phyloP scores from a whole-genome alignment of 2,113 vertebrate species.

The Melanostigma gelatinosum region DNA sequence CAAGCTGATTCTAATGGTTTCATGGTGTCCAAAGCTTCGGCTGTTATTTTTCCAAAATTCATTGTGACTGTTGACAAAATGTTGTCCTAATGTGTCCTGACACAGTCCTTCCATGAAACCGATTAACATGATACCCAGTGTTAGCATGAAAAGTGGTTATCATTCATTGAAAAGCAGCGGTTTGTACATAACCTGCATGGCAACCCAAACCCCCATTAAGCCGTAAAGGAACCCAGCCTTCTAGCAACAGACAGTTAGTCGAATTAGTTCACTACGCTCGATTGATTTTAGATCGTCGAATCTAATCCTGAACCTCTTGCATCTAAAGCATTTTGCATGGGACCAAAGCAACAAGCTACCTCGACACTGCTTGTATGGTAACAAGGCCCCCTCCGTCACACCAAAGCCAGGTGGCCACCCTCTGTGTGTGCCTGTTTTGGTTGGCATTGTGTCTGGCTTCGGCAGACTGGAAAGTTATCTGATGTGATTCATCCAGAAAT shows the following conservation, averaged over 20 bases:
- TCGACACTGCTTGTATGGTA: constrained; percentile 49
- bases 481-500: constrained; percentile 57
- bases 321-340: constrained; percentile 91
- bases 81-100: constrained; percentile 44
- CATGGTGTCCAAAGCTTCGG: constrained; percentile 68
- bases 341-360: constrained; percentile 78
- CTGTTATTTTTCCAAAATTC: constrained; percentile 28
- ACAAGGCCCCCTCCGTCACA: constrained; percentile 36
- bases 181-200: constrained; percentile 68
- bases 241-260: constrained; percentile 88
- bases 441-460: constrained; percentile 61
- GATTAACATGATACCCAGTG: constrained; percentile 73
- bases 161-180: constrained; percentile 54
- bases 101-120: constrained; percentile 74
- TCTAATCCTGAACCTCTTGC: constrained; percentile 48
- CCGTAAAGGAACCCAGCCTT: constrained; percentile 57
- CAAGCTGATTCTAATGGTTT: constrained; percentile 75
- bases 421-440: constrained; percentile 58
- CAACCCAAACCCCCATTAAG: constrained; percentile 52
- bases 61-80: constrained; percentile 48
- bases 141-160: constrained; percentile 74
- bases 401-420: constrained; percentile 56
- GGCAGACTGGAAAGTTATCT: constrained; percentile 44
- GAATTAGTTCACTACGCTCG: constrained; percentile 59
- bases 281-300: constrained; percentile 15